These are phyloP conservation scores for Speoplatyrhinus poulsoni DNA, from an alignment of 2,113 vertebrate genomes.

Conservation along the genomic window DNA sequence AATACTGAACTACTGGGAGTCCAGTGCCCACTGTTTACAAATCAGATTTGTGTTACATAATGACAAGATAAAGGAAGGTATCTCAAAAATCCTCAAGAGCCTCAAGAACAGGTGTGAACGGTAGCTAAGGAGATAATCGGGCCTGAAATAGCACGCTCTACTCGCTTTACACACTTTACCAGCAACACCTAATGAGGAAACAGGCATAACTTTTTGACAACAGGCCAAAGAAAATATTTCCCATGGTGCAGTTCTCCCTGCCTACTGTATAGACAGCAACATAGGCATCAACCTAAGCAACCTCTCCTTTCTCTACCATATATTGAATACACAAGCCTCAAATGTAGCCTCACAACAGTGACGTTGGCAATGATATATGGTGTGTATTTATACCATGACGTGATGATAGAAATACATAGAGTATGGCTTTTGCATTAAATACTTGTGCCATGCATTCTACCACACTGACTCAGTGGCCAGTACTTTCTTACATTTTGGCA, in stretches of 20 bases:
- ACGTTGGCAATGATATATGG: too few relatives aligned
- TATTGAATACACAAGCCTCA: too few relatives aligned
- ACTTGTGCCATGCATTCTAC: too few relatives aligned
- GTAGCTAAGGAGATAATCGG: slow-evolving; percentile 36
- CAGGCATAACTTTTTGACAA: slow-evolving; percentile 26
- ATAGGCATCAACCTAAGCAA: background rate
- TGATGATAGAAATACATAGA: too few relatives aligned
- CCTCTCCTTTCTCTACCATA: too few relatives aligned
- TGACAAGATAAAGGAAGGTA: background rate
- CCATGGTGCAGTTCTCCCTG: slow-evolving; percentile 9
- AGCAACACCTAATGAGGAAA: slow-evolving; percentile 29
- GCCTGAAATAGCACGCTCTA: slow-evolving; percentile 11
- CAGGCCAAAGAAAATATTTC: slow-evolving; percentile 32
- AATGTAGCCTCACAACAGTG: too few relatives aligned
- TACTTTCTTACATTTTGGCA: too few relatives aligned
- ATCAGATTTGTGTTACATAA: slow-evolving; percentile 13
- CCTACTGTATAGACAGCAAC: slow-evolving; percentile 3
- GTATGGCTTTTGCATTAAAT: too few relatives aligned
- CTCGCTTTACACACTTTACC: background rate
- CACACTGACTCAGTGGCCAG: too few relatives aligned
- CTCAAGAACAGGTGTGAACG: slow-evolving; percentile 28
- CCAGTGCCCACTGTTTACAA: slow-evolving; percentile 22
- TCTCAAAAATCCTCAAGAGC: background rate
- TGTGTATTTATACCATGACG: too few relatives aligned
- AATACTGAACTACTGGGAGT: slow-evolving; percentile 56